Base-by-base conservation (phyloP, 2,797 vertebrate genomes). In the Onychomys torridus region DNA sequence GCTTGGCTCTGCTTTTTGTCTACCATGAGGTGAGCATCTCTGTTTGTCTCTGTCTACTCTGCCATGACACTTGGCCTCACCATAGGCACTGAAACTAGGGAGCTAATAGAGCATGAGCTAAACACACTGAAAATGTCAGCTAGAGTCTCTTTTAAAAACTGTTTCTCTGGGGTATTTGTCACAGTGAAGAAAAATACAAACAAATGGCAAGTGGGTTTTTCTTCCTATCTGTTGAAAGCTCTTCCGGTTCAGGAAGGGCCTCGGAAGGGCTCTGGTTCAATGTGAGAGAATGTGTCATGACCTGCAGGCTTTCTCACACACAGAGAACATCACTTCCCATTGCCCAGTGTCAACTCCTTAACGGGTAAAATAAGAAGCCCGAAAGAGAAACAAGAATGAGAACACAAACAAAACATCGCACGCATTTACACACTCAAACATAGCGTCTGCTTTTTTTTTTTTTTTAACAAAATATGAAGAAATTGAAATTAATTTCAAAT, bases 291-390 rank as follows among this genome's bases (percentile, higher is more conserved):
- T 14, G n/a, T 52, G 11, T 7, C 73, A 34, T 19, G 37, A 32
- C 7, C 8, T 27, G 4, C 14, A 57, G 1, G n/a, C 37, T 16
- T 67, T 90, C 76, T 81, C n/a, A 27, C 5, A 2, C 16, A 61
- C 21, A 57, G 27, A 91, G 32, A 37, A 59, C 49, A 84, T 65
- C 69, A 27, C 46, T 93, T 81, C 29, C 77, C 32, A 73, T 69
- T 52, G 79, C 89, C 89, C 27, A 16, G 29, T 65, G 65, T 40
- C 81, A 77, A n/a, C n/a, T 78, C 46, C 57, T 32, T 93, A 37
- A 83, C 89, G 83, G 9, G 16, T 90, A 79, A 95, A 77, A 82
- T 19, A 76, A 93, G 90, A 91, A 77, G 27, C 93, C 23, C 40
- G 69, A 93, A 89, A 83, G 17, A 78, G 71, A 94, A 69, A 85